Conservation (phyloP, 1,140 invertebrate genomes). For the Diprion similis region DNA sequence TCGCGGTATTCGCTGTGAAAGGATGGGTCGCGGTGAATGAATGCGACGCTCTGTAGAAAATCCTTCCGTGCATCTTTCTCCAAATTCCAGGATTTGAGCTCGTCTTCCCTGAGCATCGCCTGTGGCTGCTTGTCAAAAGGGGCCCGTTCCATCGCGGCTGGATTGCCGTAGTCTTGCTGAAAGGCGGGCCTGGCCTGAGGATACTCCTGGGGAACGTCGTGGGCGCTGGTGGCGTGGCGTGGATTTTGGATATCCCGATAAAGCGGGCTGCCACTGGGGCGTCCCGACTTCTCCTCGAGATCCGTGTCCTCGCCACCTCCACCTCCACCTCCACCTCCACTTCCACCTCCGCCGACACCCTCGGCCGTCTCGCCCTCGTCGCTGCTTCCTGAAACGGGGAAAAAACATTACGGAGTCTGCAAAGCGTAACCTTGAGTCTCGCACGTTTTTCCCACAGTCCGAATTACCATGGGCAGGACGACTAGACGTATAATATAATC, state of each 20-base stretch:
- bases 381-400: slow-evolving; percentile 51
- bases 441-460: neutral
- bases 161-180: slow-evolving; percentile 28
- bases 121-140: neutral
- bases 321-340: slow-evolving; percentile 19
- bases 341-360: slow-evolving; percentile 34
- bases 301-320: slow-evolving; percentile 39
- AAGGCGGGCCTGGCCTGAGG: slow-evolving; percentile 33
- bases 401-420: neutral
- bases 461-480: neutral
- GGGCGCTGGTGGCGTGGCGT: slow-evolving; percentile 34
- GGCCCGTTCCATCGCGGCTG: slow-evolving; percentile 34
- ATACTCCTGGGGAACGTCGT: slow-evolving; percentile 41
- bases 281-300: slow-evolving; percentile 53
- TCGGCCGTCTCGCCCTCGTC: slow-evolving; percentile 53
- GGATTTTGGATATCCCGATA: slow-evolving; percentile 38
- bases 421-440: neutral
- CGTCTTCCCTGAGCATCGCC: slow-evolving; percentile 19
- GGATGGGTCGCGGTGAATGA: slow-evolving; percentile 39
- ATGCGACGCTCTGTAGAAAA: slow-evolving; percentile 28
- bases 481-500: neutral
- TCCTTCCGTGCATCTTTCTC: slow-evolving; percentile 35
- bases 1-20: slow-evolving; percentile 49
- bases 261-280: slow-evolving; percentile 35
- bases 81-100: slow-evolving; percentile 21